Evolutionary conservation across 2,888 invertebrate species (phyloP), one percentile per base, ranked within the genome.

Genomic region (Amphimallon solstitiale): DNA sequence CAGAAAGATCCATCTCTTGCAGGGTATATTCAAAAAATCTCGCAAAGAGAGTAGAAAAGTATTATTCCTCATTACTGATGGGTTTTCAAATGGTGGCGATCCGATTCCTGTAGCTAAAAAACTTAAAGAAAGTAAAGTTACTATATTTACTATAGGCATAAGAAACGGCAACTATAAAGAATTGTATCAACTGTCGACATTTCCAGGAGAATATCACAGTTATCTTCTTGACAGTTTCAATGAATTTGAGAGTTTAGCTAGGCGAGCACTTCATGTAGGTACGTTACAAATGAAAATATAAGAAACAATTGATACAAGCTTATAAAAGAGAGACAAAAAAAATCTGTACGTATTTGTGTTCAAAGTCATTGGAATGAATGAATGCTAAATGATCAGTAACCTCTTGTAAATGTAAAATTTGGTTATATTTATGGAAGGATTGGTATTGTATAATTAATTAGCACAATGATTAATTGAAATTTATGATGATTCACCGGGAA

Each of bases 51-150:
- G 86, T 2, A 85, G 82, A 70, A 89, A 89, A 76, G 87, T 88
- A 0, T 82, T 91, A 7, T 89, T 91, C 74, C 80, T 91, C 2
- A 86, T 91, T 70, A 90, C 90, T 0, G 90, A 91, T 74, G 90
- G 90, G 10, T 90, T 88, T 76, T 90, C 90, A 4, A 90, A 90
- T 76, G 89, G 89, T 1, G 89, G 88, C 0, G 87, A 89, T 80
- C 91, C 91, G 0, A 80, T 87, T 6, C 86, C 87, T 0, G 82
- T 87, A 1, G 89, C 90, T 0, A 81, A 82, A 45, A 79, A 84
- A 40, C 78, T 91, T 2, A 86, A 87, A 73, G 81, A 84, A 34
- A 76, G 82, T 10, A 83, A 85, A 35, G 83, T 85, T 0, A 84
- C 82, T 1, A 84, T 88, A 61, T 86, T 87, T 69, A 86, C 87